Evolutionary conservation across 2,113 vertebrate genomes (phyloP).

Genomic region (Solea senegalensis): DNA sequence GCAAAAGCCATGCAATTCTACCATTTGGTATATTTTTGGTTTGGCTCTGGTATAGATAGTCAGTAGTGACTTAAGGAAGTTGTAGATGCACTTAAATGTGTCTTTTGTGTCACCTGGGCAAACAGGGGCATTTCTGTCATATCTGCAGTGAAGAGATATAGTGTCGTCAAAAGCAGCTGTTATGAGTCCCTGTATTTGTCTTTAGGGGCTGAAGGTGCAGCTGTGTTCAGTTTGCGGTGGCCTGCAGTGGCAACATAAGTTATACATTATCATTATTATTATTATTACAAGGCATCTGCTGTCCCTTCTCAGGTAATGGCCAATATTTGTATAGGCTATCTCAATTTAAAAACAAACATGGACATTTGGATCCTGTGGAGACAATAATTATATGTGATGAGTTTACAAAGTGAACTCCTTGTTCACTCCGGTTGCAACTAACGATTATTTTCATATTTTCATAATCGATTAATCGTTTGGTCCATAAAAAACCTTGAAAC

Average conservation of each 20-base stretch:
- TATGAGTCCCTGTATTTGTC: not conserved
- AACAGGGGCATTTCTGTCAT: not conserved
- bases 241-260: not conserved
- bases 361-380: not conserved
- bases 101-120: not conserved
- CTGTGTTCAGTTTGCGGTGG: conserved; percentile 15
- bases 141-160: not conserved
- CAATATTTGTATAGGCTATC: not conserved
- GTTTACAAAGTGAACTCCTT: not conserved
- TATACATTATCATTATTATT: conserved; percentile 6
- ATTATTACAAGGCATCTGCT: not conserved
- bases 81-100: too few species aligned
- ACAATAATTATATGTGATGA: not conserved
- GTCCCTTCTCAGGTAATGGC: not conserved
- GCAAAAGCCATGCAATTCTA: too few species aligned
- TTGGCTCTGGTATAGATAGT: too few species aligned
- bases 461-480: too few species aligned
- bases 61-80: too few species aligned
- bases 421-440: not conserved
- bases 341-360: not conserved
- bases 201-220: not conserved
- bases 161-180: conserved; percentile 2
- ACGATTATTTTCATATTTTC: too few species aligned
- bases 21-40: too few species aligned
- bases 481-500: too few species aligned